These are phyloP conservation scores for Athripsodes cinereus DNA, from an alignment of 2,888 invertebrate species.

Conservation along the genomic window DNA sequence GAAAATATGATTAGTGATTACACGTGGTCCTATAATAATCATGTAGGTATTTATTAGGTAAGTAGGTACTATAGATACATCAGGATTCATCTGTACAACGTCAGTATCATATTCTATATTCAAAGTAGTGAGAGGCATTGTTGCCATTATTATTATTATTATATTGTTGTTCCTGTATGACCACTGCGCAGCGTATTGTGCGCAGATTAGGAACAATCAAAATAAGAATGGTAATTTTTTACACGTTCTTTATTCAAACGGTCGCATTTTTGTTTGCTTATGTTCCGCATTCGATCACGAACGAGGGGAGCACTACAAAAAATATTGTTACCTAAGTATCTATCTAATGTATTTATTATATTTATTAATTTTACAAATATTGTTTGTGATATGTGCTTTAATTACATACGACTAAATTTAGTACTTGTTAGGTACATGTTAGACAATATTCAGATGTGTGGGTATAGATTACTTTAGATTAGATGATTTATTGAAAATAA, in stretches of 20 bases:
- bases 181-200: slow-evolving; percentile 13
- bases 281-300: not conserved
- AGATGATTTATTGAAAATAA: no score
- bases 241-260: slow-evolving; percentile 1
- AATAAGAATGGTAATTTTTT: not conserved
- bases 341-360: no score
- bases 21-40: no score
- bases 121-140: not conserved
- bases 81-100: slow-evolving; percentile 9
- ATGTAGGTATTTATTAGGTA: no score
- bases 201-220: slow-evolving; percentile 24
- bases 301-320: no score
- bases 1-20: slow-evolving; percentile 18
- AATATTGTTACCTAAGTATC: no score
- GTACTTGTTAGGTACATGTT: no score
- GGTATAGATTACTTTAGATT: no score
- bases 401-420: no score
- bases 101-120: not conserved
- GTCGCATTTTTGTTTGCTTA: not conserved
- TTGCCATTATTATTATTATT: slow-evolving; percentile 14
- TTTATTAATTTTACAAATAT: no score
- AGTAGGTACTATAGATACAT: slow-evolving; percentile 20
- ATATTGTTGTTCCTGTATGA: slow-evolving; percentile 17
- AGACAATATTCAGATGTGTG: no score
- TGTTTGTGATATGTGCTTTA: no score